A percentile compares a stretch with the other conserved stretches of the same genome.
These are phyloP conservation scores for Allolobophora icterica DNA, from an alignment of 2,888 invertebrate species.

Conservation along the genomic window DNA sequence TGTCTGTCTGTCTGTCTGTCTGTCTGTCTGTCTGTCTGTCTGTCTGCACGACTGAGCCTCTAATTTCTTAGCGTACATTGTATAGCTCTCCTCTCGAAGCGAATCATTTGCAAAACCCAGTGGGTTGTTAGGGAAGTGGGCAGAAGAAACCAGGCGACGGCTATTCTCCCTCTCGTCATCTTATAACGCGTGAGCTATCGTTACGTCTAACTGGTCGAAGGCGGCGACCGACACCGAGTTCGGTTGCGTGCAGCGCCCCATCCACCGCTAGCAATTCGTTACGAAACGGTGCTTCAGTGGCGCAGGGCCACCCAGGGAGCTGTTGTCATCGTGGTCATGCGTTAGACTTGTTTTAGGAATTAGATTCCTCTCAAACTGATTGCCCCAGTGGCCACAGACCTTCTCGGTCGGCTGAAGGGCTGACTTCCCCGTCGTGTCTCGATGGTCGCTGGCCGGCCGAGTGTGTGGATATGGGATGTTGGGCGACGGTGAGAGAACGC, in stretches of 20 bases:
- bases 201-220: background rate
- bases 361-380: background rate
- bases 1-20: background rate
- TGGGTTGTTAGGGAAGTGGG: background rate
- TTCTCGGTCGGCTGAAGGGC: background rate
- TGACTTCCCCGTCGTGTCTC: too few relatives aligned
- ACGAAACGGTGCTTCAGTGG: background rate
- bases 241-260: background rate
- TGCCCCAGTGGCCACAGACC: conserved; percentile 9
- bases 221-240: background rate
- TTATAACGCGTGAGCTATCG: too few relatives aligned
- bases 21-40: background rate
- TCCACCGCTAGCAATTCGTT: background rate
- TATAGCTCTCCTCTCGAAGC: background rate
- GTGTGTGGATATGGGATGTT: background rate
- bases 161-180: background rate
- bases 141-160: background rate
- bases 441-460: too few relatives aligned
- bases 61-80: background rate
- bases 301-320: background rate
- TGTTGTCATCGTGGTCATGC: background rate
- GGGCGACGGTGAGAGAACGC: background rate
- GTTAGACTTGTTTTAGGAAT: background rate
- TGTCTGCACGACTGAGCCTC: background rate
- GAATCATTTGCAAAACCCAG: background rate